Evolutionary conservation across 2,888 invertebrate genomes (phyloP).

Genomic region (Drosophila maculinotata): DNA sequence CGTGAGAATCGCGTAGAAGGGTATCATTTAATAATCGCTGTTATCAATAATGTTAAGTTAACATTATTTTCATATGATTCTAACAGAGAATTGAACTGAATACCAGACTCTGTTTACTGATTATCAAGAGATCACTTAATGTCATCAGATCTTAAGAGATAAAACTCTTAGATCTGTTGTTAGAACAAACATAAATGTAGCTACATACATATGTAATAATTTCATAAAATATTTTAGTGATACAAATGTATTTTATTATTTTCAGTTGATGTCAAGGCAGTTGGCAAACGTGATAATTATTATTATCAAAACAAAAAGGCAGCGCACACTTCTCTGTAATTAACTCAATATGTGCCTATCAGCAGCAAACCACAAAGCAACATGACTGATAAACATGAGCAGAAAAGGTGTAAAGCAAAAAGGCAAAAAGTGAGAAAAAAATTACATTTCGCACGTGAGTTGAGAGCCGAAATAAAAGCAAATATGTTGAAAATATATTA

Average conservation of each 20-base stretch:
- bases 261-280: constrained; percentile 1
- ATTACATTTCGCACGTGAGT: constrained; percentile 36
- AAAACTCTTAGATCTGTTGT: not conserved
- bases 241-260: not conserved
- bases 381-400: constrained; percentile 19
- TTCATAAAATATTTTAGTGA: not conserved
- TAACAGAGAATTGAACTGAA: no score
- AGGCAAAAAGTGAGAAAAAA: constrained; percentile 1
- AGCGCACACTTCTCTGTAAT: constrained; percentile 26
- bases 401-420: constrained; percentile 26
- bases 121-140: no score
- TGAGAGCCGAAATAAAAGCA: constrained; percentile 18
- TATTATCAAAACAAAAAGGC: constrained; percentile 29
- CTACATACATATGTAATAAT: no score
- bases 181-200: no score
- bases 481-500: constrained; percentile 13
- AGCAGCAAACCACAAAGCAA: constrained; percentile 8
- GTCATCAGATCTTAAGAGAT: no score
- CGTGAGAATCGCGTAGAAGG: no score
- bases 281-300: constrained; percentile 19
- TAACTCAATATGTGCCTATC: constrained; percentile 28
- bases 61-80: no score
- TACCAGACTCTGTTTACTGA: no score
- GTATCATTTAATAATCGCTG: no score
- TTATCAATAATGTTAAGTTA: no score